Conservation (phyloP, 2,113 vertebrate species). For the Crotalus tigris region DNA sequence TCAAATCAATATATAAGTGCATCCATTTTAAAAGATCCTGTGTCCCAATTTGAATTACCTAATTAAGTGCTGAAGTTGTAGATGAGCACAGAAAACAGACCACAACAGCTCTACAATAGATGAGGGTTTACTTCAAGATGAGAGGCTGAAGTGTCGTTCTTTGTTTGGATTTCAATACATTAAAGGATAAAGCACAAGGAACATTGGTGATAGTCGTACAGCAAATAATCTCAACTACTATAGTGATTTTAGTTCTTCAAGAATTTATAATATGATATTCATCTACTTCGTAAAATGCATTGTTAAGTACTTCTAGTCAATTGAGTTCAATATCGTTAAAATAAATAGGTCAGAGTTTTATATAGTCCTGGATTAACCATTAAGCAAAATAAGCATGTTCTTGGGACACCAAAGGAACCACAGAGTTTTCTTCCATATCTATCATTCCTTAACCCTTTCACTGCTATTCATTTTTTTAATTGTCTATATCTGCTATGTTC, state of each 20-base stretch:
- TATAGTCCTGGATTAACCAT: neutral
- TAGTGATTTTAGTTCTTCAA: neutral
- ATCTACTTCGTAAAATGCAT: neutral
- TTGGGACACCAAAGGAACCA: neutral
- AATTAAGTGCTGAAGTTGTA: neutral
- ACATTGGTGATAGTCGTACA: neutral
- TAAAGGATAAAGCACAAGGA: neutral
- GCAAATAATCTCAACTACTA: neutral
- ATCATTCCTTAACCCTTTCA: neutral
- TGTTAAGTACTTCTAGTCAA: neutral
- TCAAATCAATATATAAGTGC: neutral
- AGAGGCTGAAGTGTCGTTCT: neutral
- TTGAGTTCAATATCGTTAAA: neutral
- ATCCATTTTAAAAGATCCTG: neutral
- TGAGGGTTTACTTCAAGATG: neutral
- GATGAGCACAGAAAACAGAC: no score
- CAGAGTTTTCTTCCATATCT: neutral
- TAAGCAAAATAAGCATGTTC: neutral
- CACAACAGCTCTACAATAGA: no score
- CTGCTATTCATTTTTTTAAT: neutral
- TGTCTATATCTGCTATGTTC: neutral
- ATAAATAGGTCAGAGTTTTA: neutral
- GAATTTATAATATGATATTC: neutral
- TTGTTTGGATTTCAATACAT: neutral
- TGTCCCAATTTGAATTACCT: neutral